Base-by-base conservation (phyloP, 2,888 invertebrate species). In the Bimastos eiseni region DNA sequence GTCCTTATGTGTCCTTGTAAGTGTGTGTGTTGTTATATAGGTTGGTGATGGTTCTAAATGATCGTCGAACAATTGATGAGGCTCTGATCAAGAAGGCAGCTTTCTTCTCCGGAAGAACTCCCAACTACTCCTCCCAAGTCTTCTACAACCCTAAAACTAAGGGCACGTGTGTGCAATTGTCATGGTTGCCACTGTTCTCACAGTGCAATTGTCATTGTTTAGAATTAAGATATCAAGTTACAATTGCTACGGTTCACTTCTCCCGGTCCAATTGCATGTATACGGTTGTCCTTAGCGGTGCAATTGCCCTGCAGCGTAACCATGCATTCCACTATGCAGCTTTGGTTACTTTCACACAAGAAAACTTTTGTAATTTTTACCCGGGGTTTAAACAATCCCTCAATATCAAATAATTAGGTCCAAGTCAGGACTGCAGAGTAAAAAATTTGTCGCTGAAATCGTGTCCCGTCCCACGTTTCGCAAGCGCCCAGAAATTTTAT, bases 51-150 rank as follows among this genome's bases (percentile, higher is more conserved):
- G 89, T 89, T 34, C 36, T 89, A 36, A 89, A 89, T 15, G 37
- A 41, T 89, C 89, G 89, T 33, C 36, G 37, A 21, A 11, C 49
- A 36, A 41, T 89, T 6, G 19, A 89, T 21, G 89, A 89, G 44
- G 89, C 89, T 41, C 49, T 89, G n/a, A 37, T 89, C 21, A 89
- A 41, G 89, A 89, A 49, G 37, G 4, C 89, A 5, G 89, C 89
- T 38, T 33, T 38, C 24, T 89, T 89, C n/a, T 89, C 89, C 6
- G 89, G n/a, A 19, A 37, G 89, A 89, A 21, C 21, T 21, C 89
- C 13, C 11, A 21, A 11, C 37, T 89, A 89, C 89, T 15, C 30
- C 44, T 15, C 30, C 6, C 21, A 33, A 11, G 4, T 36, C 41
- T 33, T 38, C 30, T 49, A 36, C 89, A 89, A 89, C 24, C 89